Evolutionary conservation across 2,888 invertebrate genomes (phyloP).

Genomic region (Disparrhopalites patrizii): DNA sequence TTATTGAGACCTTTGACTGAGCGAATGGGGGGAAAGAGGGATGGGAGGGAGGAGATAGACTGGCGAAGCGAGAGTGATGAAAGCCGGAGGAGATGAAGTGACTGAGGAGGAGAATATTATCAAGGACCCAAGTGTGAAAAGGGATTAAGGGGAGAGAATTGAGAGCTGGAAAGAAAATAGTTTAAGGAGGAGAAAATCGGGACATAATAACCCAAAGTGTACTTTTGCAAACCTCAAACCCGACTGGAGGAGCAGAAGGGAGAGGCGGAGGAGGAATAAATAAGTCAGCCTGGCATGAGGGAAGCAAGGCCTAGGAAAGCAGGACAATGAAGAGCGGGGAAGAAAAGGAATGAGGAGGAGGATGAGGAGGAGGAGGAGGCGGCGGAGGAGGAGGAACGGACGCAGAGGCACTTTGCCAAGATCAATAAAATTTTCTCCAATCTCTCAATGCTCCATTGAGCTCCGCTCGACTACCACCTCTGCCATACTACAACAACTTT

Average conservation of each 20-base stretch:
- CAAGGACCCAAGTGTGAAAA: neutral
- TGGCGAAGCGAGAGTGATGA: neutral
- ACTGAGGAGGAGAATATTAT: neutral
- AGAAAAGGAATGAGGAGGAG: too few relatives aligned
- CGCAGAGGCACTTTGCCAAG: constrained; percentile 18
- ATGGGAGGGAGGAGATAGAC: neutral
- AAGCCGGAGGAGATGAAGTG: neutral
- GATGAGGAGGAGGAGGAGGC: too few relatives aligned
- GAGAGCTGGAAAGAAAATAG: neutral
- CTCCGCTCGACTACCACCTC: neutral
- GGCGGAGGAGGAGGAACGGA: too few relatives aligned
- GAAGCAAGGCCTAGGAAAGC: neutral
- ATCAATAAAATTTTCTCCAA: constrained; percentile 30
- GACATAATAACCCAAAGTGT: neutral
- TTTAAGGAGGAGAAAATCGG: neutral
- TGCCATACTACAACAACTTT: neutral
- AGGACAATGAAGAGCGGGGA: neutral
- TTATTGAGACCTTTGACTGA: too few relatives aligned
- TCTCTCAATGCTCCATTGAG: constrained; percentile 34
- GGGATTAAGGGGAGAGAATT: neutral
- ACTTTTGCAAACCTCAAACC: neutral
- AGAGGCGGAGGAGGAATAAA: neutral
- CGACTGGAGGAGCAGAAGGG: neutral
- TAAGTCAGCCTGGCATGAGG: neutral
- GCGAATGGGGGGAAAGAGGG: neutral